Evolutionary conservation across 1,140 invertebrate species (phyloP), one percentile per base, ranked within the genome.

Genomic region (Linepithema humile): DNA sequence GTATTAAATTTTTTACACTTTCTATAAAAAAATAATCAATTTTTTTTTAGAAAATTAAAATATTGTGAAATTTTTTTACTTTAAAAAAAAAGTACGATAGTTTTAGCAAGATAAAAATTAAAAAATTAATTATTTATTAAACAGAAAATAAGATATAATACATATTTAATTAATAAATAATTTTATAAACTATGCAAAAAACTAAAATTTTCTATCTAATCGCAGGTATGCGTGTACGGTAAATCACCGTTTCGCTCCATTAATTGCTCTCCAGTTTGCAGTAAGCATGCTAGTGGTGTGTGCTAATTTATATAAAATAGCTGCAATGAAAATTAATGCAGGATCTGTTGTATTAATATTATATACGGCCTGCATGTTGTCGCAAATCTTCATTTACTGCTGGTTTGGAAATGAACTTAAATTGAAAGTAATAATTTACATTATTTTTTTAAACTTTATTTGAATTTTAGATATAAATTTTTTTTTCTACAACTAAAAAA

Each of bases 401-500:
- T 95, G 95, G 94, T 95, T 95, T 85, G 95, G 95, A n/a, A 95
- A 94, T 87, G 94, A 95, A 87, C 92, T 95, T 0, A 95, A 95
- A 3, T 89, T 94, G 64, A 92, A 92, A 89, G 95, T 95, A 93
- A 35, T 62, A 43, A 55, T 35, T 26, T 17, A 35, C n/a, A 15
- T 67, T n/a, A 48, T 0, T n/a, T 15, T 17, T 23, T 7, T 0
- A 20, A 4, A 48, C 17, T 15, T 0, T 45, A 45, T 45, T 45
- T 12, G 6, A 1, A 70, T 70, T 0, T 50, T 70, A 15, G 1
- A 50, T 32, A 35, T 50, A 15, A 45, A 43, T 29, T 57, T 23
- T 38, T 64, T 62, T 4, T 17, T 82, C 7, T 55, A 3, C 67
- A 45, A 84, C 82, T 29, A 69, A 7, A 48, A 5, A 2, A 72